Conservation (phyloP, 2,113 vertebrate species). For the Atractosteus spatula region DNA sequence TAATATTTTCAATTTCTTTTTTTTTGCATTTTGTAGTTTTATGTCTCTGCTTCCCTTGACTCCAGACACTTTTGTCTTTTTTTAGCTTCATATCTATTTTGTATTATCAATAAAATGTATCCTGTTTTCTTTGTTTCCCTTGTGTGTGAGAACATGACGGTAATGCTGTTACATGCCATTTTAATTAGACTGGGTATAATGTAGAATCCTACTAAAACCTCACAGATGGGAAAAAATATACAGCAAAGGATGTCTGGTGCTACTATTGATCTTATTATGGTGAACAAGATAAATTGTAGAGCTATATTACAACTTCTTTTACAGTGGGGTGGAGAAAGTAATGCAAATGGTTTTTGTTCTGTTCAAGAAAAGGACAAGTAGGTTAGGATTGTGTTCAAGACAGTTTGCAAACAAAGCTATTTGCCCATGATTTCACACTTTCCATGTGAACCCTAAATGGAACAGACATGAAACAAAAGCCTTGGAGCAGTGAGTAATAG, state of each 20-base stretch:
- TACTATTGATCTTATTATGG: not conserved
- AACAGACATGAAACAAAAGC: not conserved
- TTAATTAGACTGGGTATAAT: not conserved
- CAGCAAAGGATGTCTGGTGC: not conserved
- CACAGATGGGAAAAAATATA: not conserved
- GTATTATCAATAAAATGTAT: not conserved
- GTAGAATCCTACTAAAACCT: not conserved
- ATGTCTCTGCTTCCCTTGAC: not conserved
- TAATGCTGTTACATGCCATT: not conserved
- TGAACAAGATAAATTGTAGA: not conserved
- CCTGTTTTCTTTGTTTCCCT: not conserved
- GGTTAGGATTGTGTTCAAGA: not conserved
- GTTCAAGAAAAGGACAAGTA: not conserved
- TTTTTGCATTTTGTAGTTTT: not conserved
- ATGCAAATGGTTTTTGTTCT: not conserved
- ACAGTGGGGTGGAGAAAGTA: not conserved
- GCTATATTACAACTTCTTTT: too few relatives aligned
- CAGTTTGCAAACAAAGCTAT: not conserved
- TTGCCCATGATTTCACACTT: not conserved
- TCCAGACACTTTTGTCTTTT: not conserved
- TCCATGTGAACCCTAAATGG: not conserved
- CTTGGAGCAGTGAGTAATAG: not conserved
- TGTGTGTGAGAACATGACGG: not conserved
- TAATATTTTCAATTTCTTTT: not conserved
- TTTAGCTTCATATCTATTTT: not conserved